These are phyloP conservation scores for Synanthedon tipuliformis DNA, from an alignment of 2,888 invertebrate genomes.

Conservation along the genomic window DNA sequence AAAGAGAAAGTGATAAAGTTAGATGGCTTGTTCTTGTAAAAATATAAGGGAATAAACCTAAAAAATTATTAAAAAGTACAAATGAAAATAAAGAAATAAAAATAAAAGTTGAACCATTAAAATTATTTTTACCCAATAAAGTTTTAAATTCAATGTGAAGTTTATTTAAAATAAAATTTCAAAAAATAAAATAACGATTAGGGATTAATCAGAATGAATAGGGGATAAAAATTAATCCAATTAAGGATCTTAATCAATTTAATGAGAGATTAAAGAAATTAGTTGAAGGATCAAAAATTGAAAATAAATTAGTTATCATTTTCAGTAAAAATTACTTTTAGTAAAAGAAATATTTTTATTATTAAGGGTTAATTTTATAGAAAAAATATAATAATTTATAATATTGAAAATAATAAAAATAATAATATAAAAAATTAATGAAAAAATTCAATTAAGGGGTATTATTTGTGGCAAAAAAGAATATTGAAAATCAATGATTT, in stretches of 20 bases:
- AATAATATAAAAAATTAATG: conserved; percentile 41
- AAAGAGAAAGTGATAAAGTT: conserved; percentile 68
- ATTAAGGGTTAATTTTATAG: conserved; percentile 29
- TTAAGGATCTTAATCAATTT: conserved; percentile 72
- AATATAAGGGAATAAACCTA: conserved; percentile 78
- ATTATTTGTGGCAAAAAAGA: conserved; percentile 78
- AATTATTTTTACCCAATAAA: conserved; percentile 49
- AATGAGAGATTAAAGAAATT: conserved; percentile 60
- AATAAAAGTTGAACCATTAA: conserved; percentile 63
- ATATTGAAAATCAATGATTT: conserved; percentile 72
- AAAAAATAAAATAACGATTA: conserved; percentile 58
- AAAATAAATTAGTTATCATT: conserved; percentile 78
- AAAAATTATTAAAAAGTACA: conserved; percentile 75
- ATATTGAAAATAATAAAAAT: conserved; percentile 62
- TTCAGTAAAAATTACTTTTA: conserved; percentile 49
- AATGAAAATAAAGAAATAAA: conserved; percentile 70
- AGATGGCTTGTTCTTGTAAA: conserved; percentile 77
- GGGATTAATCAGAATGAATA: conserved; percentile 66
- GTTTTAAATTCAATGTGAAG: conserved; percentile 71
- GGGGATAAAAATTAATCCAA: conserved; percentile 64
- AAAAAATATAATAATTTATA: conserved; percentile 61
- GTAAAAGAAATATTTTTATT: conserved; percentile 22
- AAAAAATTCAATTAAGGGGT: conserved; percentile 69
- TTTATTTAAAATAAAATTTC: conserved; percentile 54
- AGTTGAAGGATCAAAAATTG: conserved; percentile 74